Evolutionary conservation across 2,888 invertebrate genomes (phyloP).

Genomic region (Ophion obscuratus): DNA sequence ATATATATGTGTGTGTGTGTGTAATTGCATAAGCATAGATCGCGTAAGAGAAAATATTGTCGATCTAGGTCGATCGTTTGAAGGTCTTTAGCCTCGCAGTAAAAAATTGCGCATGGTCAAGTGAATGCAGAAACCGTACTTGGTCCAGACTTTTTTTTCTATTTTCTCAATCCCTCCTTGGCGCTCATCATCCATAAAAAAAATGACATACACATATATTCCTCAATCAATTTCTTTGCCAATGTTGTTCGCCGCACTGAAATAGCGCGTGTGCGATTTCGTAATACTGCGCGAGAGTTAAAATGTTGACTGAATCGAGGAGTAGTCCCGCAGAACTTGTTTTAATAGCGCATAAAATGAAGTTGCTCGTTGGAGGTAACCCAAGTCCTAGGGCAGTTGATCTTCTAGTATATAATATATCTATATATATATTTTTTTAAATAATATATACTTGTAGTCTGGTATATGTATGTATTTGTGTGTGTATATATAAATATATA

Average conservation of each 20-base stretch:
- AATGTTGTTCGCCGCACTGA: conserved; percentile 18
- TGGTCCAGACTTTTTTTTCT: conserved; percentile 21
- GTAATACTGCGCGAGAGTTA: conserved; percentile 38
- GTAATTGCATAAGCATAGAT: neutral
- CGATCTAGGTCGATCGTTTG: conserved; percentile 58
- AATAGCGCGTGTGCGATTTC: conserved; percentile 51
- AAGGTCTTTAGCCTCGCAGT: conserved; percentile 49
- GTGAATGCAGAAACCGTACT: conserved; percentile 17
- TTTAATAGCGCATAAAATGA: conserved; percentile 50
- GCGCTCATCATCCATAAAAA: neutral
- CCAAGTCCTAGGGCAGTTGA: conserved; percentile 4
- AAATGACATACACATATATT: neutral
- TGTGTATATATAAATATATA: neutral
- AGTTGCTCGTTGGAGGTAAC: conserved; percentile 30
- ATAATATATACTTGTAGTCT: neutral
- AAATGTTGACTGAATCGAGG: conserved; percentile 48
- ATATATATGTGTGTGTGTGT: too few relatives aligned
- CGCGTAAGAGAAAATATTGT: conserved; percentile 34
- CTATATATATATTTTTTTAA: conserved; percentile 1
- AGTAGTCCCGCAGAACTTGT: conserved; percentile 58
- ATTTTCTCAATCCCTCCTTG: neutral
- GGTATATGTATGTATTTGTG: neutral
- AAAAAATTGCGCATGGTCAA: conserved; percentile 13
- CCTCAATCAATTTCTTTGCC: conserved; percentile 27
- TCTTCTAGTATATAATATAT: neutral